Evolutionary conservation across 2,797 vertebrate genomes (phyloP).

Genomic region (Falco novaeseelandiae): DNA sequence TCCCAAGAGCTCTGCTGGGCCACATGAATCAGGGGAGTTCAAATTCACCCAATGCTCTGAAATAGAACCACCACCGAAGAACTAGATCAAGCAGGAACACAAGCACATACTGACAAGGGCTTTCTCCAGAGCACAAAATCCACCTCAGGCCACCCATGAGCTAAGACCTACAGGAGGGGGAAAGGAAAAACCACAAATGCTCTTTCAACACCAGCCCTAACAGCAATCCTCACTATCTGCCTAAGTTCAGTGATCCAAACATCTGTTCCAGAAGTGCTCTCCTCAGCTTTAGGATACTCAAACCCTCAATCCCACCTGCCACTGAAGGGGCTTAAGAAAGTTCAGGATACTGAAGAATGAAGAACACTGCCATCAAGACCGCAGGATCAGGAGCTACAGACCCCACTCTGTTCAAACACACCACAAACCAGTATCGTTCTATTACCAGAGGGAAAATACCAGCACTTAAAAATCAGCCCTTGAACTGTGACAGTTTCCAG

Average conservation of each 20-base stretch:
- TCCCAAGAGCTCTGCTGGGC: not conserved
- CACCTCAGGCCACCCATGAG: not conserved
- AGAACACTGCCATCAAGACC: not conserved
- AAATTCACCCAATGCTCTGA: not conserved
- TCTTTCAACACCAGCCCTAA: not conserved
- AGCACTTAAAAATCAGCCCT: not conserved
- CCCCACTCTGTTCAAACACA: not conserved
- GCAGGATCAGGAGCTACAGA: not conserved
- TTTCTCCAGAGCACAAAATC: not conserved
- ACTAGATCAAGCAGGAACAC: not conserved
- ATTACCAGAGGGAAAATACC: not conserved
- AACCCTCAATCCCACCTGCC: not conserved
- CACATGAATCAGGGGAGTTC: fast-evolving
- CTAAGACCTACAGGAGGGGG: fast-evolving
- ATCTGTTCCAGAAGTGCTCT: not conserved
- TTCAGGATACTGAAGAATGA: not conserved
- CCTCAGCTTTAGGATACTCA: not conserved
- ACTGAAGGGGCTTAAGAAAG: not conserved
- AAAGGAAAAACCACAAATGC: not conserved
- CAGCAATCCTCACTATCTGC: not conserved
- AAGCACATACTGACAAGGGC: fast-evolving
- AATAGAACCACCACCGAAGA: not conserved
- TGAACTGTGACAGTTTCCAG: not conserved
- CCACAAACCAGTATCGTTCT: not conserved
- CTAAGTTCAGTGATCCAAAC: not conserved